Percentiles rank a stretch among this genome's conserved stretches.
phyloP scores from a whole-genome alignment of 2,797 vertebrate genomes.

The Emydoidea blandingii region DNA sequence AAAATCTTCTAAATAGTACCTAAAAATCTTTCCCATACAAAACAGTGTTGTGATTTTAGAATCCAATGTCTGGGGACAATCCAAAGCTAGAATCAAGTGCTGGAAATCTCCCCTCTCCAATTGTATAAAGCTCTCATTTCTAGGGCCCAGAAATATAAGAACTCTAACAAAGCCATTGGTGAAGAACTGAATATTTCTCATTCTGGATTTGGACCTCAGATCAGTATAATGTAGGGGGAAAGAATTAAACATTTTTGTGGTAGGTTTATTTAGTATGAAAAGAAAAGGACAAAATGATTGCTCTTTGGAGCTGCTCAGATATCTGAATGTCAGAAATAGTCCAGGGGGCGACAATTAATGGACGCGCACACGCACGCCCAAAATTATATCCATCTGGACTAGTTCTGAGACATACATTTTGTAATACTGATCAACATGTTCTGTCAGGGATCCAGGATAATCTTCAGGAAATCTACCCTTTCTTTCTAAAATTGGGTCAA shows the following conservation, averaged over 20 bases:
- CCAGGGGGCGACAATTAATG: not conserved
- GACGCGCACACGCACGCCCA: not conserved
- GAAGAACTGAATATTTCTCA: not conserved
- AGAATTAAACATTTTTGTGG: not conserved
- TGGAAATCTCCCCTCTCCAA: slow-evolving; percentile 21
- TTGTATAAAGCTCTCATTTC: not conserved
- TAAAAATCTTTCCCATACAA: not conserved
- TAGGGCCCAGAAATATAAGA: slow-evolving; percentile 9
- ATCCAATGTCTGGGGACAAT: not conserved
- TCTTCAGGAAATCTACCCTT: not conserved
- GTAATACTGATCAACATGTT: not conserved
- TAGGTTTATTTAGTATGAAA: not conserved
- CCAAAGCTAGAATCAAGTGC: not conserved
- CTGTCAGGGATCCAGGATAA: not conserved
- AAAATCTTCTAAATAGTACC: not conserved
- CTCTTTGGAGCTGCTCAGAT: not conserved
- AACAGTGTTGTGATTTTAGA: not conserved
- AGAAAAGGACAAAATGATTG: not conserved
- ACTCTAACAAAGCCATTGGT: not conserved
- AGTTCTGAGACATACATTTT: not conserved
- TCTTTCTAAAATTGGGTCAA: not conserved
- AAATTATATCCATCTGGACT: not conserved
- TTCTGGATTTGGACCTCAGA: not conserved
- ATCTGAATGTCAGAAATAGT: not conserved
- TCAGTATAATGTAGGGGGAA: not conserved